phyloP scores from a whole-genome alignment of 2,113 vertebrate species.

The Gymnogyps californianus region DNA sequence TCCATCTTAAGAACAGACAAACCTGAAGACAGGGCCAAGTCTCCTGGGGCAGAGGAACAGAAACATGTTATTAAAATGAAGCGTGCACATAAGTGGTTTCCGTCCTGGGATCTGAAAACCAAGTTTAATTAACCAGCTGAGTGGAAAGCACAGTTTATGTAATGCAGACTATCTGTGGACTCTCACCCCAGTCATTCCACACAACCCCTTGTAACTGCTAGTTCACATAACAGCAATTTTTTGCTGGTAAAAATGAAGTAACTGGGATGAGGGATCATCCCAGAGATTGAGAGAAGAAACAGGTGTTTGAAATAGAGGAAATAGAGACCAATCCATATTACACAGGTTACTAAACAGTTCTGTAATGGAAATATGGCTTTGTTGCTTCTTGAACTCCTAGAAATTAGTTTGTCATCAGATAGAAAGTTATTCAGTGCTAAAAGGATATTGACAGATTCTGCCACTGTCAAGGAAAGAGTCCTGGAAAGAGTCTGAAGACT shows the following conservation, averaged over 20 bases:
- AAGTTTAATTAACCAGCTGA: slow-evolving; percentile 3
- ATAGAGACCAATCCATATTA: not conserved
- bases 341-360: not conserved
- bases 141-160: not conserved
- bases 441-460: not conserved
- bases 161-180: not conserved
- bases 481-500: not conserved
- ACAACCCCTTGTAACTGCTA: not conserved
- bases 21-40: not conserved
- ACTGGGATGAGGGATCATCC: not conserved
- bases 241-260: not conserved
- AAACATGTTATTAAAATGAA: not conserved
- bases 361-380: not conserved
- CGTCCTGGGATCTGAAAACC: not conserved
- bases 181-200: not conserved
- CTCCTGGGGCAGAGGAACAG: not conserved
- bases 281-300: not conserved
- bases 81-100: not conserved
- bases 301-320: not conserved
- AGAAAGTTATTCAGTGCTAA: not conserved
- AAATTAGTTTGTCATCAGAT: not conserved
- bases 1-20: not conserved
- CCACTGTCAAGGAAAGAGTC: not conserved
- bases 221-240: not conserved
- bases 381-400: not conserved